Evolutionary conservation across 2,888 invertebrate species (phyloP), one percentile per base, ranked within the genome.

Genomic region (Dasypolia templi): DNA sequence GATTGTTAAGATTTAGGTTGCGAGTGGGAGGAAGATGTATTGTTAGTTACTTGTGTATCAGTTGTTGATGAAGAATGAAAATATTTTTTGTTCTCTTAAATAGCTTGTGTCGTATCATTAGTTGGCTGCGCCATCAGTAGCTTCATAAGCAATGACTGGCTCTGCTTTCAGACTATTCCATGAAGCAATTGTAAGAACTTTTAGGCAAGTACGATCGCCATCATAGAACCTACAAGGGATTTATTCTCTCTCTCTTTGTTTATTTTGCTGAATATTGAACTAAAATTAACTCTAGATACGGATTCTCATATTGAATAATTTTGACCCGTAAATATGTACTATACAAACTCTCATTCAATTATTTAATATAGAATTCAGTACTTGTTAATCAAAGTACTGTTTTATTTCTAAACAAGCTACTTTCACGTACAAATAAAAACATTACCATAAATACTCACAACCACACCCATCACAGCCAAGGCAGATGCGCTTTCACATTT

Each of bases 401-500:
- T 46, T 22, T 17, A 56, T 26, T 65, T 56, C 26, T 22, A 39
- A 61, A 44, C 39, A 26, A 32, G 14, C 17, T 63, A 51, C n/a
- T 61, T 68, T 64, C n/a, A 35, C 29, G 46, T 56, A 79, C 74
- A 79, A 87, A 87, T 89, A 86, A 83, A 85, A 62, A 73, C 79
- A 89, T 87, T 83, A 88, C n/a, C 83, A 84, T 89, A 87, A 85
- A 85, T 85, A 77, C 72, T 80, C 78, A 87, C 79, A 82, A 87
- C 83, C 82, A 83, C 81, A 79, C 72, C 85, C 75, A 82, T 82
- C 84, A 83, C 84, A 81, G 83, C 79, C 81, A 84, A 87, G 89
- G 91, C 93, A 93, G 91, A 93, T 92, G 92, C 86, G 83, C 86
- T 81, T 86, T 86, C 83, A 84, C 80, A 89, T 88, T 89, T 87